Evolutionary conservation across 2,113 vertebrate genomes (phyloP), one percentile per base, ranked within the genome.

Genomic region (Campylorhamphus procurvoides): DNA sequence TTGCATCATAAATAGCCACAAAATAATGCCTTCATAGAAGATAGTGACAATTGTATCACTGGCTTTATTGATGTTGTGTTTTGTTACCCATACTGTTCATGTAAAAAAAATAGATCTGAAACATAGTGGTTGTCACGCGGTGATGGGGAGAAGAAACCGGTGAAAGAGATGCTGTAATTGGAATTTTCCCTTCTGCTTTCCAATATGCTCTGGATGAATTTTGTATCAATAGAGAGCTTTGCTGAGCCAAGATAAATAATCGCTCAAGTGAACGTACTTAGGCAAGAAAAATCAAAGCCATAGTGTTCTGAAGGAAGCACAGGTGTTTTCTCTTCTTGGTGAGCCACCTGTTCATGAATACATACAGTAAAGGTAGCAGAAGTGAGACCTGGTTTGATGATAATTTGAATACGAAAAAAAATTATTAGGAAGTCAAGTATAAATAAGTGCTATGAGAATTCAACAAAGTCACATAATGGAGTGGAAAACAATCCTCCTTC

Each of bases 251-350:
- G 44, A 58, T 72, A 89, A 96, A 87, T 81, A 85, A 91, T 82
- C 12, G 0, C n/a, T 82, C 28, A 33, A 72, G 66, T 90, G 40
- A 60, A 33, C 29, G 31, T 68, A 80, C 24, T 83, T n/a, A 64
- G 66, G 40, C 49, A 90, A 90, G 35, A 88, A 85, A 95, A 93
- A 73, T 83, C 87, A 95, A 96, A 96, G 40, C 19, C 44, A 64
- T 2, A 39, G 23, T 13, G 35, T n/a, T 87, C 62, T 85, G 78
- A 95, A 85, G 9, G 20, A 73, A 92, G 8, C 24, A 80, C 53
- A 89, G 52, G 58, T 93, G 75, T 88, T 92, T 93, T 56, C 37
- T 93, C 47, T 87, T 89, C 60, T 73, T 50, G 37, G 58, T 47
- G 64, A 88, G 50, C n/a, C 58, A 76, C 37, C 40, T 90, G 75